These are phyloP conservation scores for Drosophila mimica DNA, from an alignment of 2,888 invertebrate species.

Conservation along the genomic window DNA sequence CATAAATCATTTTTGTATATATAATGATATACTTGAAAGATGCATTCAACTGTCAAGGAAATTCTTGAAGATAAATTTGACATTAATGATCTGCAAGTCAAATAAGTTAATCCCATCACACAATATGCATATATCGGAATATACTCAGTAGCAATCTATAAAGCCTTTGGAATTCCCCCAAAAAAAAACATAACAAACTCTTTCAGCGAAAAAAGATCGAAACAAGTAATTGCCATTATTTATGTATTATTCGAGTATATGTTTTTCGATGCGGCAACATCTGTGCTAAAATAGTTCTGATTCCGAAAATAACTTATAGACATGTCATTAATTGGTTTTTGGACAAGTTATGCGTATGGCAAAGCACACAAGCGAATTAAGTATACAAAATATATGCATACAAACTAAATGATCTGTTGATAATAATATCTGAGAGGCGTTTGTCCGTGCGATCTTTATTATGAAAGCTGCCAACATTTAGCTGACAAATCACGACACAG, in stretches of 20 bases:
- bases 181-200: background rate
- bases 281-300: constrained; percentile 72
- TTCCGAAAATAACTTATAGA: constrained; percentile 66
- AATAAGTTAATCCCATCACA: constrained; percentile 7
- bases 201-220: constrained; percentile 3
- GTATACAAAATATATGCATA: constrained; percentile 20
- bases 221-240: constrained; percentile 35
- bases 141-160: constrained; percentile 4
- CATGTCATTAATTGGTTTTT: constrained; percentile 75
- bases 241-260: constrained; percentile 17
- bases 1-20: background rate
- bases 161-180: background rate
- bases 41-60: background rate
- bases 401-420: constrained; percentile 41
- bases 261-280: constrained; percentile 43
- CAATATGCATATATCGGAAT: background rate
- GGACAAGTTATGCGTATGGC: constrained; percentile 62
- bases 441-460: constrained; percentile 14
- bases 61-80: background rate
- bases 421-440: constrained; percentile 29
- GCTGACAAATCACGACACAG: constrained; percentile 42
- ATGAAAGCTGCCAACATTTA: constrained; percentile 31
- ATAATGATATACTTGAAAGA: background rate
- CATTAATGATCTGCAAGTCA: constrained; percentile 3
- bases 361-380: background rate